Evolutionary conservation across 2,797 vertebrate species (phyloP), one percentile per base, ranked within the genome.

Genomic region (Melanotaenia trifasciata): DNA sequence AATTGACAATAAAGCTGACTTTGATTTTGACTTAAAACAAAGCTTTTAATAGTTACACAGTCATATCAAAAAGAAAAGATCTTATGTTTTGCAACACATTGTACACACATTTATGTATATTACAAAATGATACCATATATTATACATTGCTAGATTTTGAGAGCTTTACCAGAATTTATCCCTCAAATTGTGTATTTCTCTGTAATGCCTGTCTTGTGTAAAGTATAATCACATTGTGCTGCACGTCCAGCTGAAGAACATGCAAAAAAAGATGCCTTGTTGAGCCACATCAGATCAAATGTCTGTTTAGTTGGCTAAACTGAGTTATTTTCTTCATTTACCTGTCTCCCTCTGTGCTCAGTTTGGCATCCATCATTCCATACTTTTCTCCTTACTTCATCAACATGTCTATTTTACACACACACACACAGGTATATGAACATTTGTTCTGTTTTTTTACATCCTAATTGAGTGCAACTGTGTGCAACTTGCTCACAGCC

Each of bases 401-500:
- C 57, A 33, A 58, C 20, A 20, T 18, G 12, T 38, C 58, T 58
- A 38, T 40, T 63, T 40, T 2, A n/a, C 26, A 26, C 26, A 65
- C 38, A 65, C 2, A 28, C 8, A 33, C 18, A 32, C 38, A 11
- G 18, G 6, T 7, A 16, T 53, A 24, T 24, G 3, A 16, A 24
- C 33, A 20, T 53, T 30, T 40, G 54, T 24, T 47, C 26, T 26
- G n/a, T 2, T 36, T 57, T 72, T 64, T 18, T 12, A 2, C 61
- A 51, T 67, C 2, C 22, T 33, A 28, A 36, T 40, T 61, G 12
- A 38, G 30, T 2, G 24, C 53, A 24, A 72, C 62, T 45, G 16
- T 20, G 10, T 50, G 20, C 36, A 57, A 73, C 12, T 70, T 68
- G 40, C n/a, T 56, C 50, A 26, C 28, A 36, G 24, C 36, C 22